Conservation (phyloP, 1,140 invertebrate species). For the Nymphalis io region DNA sequence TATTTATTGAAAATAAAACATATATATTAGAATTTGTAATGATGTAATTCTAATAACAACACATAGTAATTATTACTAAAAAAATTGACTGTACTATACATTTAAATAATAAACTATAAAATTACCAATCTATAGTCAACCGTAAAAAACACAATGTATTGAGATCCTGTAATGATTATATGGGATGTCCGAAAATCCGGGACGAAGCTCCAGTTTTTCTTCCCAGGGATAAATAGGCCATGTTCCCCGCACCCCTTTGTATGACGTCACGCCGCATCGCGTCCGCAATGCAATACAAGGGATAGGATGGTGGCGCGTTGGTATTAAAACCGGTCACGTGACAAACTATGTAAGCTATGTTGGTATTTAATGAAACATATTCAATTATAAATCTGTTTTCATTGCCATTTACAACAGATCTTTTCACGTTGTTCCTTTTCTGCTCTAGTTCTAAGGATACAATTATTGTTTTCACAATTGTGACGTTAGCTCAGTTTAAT, state of each 20-base stretch:
- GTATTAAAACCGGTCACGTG: constrained; percentile 13
- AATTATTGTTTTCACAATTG: too few species aligned
- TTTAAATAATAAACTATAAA: not conserved
- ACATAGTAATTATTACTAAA: too few species aligned
- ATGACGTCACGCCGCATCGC: constrained; percentile 56
- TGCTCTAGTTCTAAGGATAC: too few species aligned
- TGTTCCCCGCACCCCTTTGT: constrained; percentile 26
- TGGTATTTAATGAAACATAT: not conserved
- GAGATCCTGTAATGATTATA: constrained; percentile 25
- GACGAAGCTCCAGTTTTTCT: constrained; percentile 52
- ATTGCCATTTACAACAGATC: not conserved
- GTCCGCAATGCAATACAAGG: constrained; percentile 46
- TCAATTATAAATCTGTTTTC: not conserved
- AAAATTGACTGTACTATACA: too few species aligned
- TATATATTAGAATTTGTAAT: too few species aligned
- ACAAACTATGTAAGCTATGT: not conserved
- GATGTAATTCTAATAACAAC: too few species aligned
- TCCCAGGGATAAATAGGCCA: constrained; percentile 58
- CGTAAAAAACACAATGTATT: not conserved
- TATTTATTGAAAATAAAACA: too few species aligned
- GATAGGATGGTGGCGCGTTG: constrained; percentile 8
- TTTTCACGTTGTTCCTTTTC: not conserved
- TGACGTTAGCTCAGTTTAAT: too few species aligned
- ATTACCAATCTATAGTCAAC: not conserved
- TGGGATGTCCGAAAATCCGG: constrained; percentile 48